phyloP scores from a whole-genome alignment of 2,113 vertebrate species.

The Aegotheles bennettii region DNA sequence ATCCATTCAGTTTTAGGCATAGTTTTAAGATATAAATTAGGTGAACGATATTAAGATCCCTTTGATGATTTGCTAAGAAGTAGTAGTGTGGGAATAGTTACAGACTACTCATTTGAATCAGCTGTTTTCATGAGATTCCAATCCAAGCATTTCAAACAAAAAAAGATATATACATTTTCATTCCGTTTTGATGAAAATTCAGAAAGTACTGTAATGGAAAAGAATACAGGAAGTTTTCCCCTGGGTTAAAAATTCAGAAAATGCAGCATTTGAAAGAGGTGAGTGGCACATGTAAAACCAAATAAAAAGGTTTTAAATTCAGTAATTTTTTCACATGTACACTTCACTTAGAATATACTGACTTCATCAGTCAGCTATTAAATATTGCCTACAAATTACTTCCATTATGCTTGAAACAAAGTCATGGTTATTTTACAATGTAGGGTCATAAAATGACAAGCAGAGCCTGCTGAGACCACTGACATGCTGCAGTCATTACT shows the following conservation, averaged over 20 bases:
- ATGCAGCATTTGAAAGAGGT: constrained; percentile 54
- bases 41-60: not conserved
- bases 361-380: not conserved
- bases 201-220: constrained; percentile 45
- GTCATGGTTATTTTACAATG: not conserved
- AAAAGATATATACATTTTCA: not conserved
- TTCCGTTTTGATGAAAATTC: constrained; percentile 56
- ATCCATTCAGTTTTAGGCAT: not conserved
- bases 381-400: not conserved
- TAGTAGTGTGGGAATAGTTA: not conserved
- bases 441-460: not conserved
- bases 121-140: not conserved
- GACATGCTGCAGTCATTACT: not conserved
- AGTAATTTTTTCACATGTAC: not conserved
- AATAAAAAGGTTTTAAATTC: not conserved
- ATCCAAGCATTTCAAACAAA: not conserved
- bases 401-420: not conserved
- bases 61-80: not conserved
- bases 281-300: not conserved
- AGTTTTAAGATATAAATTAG: not conserved
- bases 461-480: not conserved
- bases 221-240: constrained; percentile 27
- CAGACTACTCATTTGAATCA: not conserved
- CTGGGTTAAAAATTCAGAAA: constrained; percentile 19
- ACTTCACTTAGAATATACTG: not conserved